Evolutionary conservation across 2,113 vertebrate genomes (phyloP).

Genomic region (Alectura lathami): DNA sequence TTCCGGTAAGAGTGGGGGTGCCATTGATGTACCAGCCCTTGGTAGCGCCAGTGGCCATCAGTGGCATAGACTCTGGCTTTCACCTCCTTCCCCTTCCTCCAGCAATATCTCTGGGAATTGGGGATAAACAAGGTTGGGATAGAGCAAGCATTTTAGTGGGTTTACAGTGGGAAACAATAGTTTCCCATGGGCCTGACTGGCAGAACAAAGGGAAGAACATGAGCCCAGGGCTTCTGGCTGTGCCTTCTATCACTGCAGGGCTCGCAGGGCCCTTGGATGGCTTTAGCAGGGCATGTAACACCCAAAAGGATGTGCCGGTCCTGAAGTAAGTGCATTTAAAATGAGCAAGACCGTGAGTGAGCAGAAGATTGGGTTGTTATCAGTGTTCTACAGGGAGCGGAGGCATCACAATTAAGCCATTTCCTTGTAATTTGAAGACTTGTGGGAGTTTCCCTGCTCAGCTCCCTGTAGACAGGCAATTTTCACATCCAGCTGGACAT

Average conservation of each 20-base stretch:
- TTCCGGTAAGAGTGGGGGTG: neutral
- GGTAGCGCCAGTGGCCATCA: accelerated
- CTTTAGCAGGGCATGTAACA: accelerated
- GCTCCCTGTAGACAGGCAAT: neutral
- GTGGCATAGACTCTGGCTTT: neutral
- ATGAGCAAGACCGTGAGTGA: neutral
- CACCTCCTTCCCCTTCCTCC: neutral
- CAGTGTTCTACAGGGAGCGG: accelerated
- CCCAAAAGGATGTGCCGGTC: neutral
- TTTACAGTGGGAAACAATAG: neutral
- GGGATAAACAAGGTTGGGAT: neutral
- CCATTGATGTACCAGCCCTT: accelerated
- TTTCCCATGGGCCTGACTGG: neutral
- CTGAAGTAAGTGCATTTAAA: neutral
- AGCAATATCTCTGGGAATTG: accelerated
- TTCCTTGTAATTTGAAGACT: neutral
- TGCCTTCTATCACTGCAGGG: neutral
- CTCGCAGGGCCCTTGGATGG: neutral
- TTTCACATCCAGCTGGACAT: neutral
- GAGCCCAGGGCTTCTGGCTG: neutral
- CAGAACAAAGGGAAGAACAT: neutral
- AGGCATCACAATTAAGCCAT: neutral
- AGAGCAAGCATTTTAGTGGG: accelerated
- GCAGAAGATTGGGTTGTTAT: neutral
- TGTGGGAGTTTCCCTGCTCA: neutral